Base-by-base conservation (phyloP, 2,113 vertebrate species). In the Cnemophilus loriae region DNA sequence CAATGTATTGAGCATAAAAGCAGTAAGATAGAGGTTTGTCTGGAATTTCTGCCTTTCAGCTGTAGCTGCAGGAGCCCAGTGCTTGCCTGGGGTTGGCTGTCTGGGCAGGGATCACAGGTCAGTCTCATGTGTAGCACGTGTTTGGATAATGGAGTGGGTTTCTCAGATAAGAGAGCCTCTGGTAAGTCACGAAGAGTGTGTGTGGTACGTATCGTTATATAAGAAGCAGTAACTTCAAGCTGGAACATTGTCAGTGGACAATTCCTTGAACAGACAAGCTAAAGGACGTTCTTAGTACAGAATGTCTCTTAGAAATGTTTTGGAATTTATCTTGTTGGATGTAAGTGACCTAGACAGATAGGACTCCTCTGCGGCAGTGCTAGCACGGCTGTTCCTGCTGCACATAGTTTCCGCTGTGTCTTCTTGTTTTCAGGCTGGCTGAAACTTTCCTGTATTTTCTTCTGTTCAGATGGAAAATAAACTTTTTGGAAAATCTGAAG, bases 41-140 rank as follows among this genome's bases (percentile, higher is more conserved):
- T 84, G 95, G 74, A 87, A 89, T 96, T 92, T 87, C 35, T 97
- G 95, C 96, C 89, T 89, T 71, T 53, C 16, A 59, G 93, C 89
- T 89, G 3, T 78, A 63, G 87, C 71, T 85, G 47, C 67, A 37
- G 81, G 46, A 93, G 37, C 35, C 23, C 14, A 12, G 75, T 73
- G 60, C 76, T n/a, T 24, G 32, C 50, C 33, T 22, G 5, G 78
- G 92, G 59, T 74, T 65, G 81, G 84, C 1, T 94, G 84, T 84
- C 63, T 94, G 94, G 88, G 88, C 95, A 93, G 85, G 32, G 88
- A 59, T 98, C 97, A 97, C 94, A 95, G 96, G 95, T 94, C 84
- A 92, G 96, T 98, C 98, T 96, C 96, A 92, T 98, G 98, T 93
- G 55, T 21, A 79, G 94, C 97, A 95, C 73, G 44, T 95, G 90